These are phyloP conservation scores for Drosophila trapezifrons DNA, from an alignment of 1,140 invertebrate species.

Conservation along the genomic window DNA sequence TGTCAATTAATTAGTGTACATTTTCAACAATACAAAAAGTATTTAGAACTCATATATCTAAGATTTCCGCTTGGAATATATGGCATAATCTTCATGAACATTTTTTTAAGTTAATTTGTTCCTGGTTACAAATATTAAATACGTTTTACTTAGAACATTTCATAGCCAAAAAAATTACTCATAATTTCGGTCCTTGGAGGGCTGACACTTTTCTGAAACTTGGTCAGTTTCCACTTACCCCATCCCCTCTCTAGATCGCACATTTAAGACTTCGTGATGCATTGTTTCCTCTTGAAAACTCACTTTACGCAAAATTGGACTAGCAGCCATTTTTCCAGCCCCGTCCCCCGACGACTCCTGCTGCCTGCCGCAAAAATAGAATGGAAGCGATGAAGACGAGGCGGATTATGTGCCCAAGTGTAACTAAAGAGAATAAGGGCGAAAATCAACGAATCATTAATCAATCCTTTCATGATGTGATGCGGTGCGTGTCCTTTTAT, in stretches of 20 bases:
- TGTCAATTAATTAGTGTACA: too few relatives aligned
- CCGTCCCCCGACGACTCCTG: conserved; percentile 9
- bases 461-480: conserved; percentile 84
- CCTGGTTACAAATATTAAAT: not conserved
- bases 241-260: not conserved
- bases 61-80: not conserved
- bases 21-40: not conserved
- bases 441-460: conserved; percentile 84
- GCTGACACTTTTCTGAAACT: not conserved
- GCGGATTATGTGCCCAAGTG: conserved; percentile 83
- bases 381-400: conserved; percentile 69
- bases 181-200: too few relatives aligned
- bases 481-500: conserved; percentile 84
- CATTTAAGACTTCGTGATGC: conserved; percentile 27
- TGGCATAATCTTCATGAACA: not conserved
- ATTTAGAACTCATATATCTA: not conserved
- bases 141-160: not conserved
- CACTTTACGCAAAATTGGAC: conserved; percentile 69
- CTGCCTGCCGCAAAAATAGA: conserved; percentile 60
- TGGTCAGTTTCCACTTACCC: not conserved
- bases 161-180: not conserved
- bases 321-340: conserved; percentile 9
- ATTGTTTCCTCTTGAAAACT: conserved; percentile 67
- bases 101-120: not conserved
- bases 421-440: conserved; percentile 84